Base-by-base conservation (phyloP, 2,113 vertebrate genomes). In the Spea multiplicata region DNA sequence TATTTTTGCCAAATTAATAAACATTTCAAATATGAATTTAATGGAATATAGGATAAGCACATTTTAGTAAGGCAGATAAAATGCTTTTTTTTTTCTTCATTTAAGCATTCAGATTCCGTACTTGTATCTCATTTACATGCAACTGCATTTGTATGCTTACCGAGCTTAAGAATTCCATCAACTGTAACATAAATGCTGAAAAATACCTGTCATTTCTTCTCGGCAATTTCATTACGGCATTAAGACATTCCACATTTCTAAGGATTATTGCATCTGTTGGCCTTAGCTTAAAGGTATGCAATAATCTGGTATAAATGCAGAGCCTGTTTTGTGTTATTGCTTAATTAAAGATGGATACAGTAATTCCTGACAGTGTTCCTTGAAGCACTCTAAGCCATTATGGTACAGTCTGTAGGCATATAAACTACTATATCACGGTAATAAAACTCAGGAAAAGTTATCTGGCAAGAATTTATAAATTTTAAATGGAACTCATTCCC, bases 401-500 rank as follows among this genome's bases (percentile, higher is more conserved):
- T 45, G 71, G 52, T 68, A 67, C 71, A 67, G 73, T 73, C 62
- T 68, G 78, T 47, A 61, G 71, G 74, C 52, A 59, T 68, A 80
- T 80, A 80, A 80, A 80, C 53, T 16, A 44, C 49, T 68, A 67
- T 49, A 74, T 66, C 70, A 53, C 10, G 45, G 78, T 80, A 30
- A 80, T 80, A 80, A 80, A 80, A 80, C 78, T 80, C 57, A 45
- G 44, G 72, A 74, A 66, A 80, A 80, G 71, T 80, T 74, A 74
- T 66, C 78, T 68, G 71, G 52, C 16, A 68, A 74, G 78, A 80
- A 80, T 80, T 67, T 80, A 80, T 74, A 80, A 9, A 80, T 80
- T 74, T 68, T 74, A 74, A 48, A 74, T 74, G 71, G 53, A 80
- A 74, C 53, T 68, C 66, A 68, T 68, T 80, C 77, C 71, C 71